phyloP scores from a whole-genome alignment of 2,113 vertebrate species.

The Neogale vison region DNA sequence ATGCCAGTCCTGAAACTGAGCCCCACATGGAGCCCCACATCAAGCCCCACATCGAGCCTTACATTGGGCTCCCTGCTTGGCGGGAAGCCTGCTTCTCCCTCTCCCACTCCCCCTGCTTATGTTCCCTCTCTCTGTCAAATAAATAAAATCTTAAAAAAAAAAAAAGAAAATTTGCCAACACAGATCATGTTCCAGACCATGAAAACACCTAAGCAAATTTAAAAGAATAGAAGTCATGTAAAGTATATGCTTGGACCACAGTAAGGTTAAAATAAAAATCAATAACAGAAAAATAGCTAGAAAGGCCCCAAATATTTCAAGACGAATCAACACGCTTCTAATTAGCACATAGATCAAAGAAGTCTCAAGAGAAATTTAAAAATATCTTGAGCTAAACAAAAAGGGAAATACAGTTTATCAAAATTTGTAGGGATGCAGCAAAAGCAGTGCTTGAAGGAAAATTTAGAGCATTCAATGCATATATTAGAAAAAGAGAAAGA shows the following conservation, averaged over 20 bases:
- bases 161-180: not conserved
- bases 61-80: no score
- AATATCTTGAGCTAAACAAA: constrained; percentile 14
- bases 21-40: no score
- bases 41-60: no score
- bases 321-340: not conserved
- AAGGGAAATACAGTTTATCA: not conserved
- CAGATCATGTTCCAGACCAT: not conserved
- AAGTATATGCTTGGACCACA: not conserved
- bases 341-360: constrained; percentile 1
- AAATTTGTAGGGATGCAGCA: not conserved
- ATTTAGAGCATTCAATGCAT: not conserved
- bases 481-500: not conserved
- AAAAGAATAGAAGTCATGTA: not conserved
- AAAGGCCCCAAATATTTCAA: constrained; percentile 16
- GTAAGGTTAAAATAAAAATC: constrained; percentile 19
- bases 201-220: not conserved
- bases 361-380: not conserved
- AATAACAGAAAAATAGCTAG: not conserved
- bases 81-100: no score
- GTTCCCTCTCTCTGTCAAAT: no score
- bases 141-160: no score
- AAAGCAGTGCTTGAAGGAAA: constrained; percentile 17
- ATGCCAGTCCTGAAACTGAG: no score
- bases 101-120: no score